Percentiles rank a stretch among this genome's conserved stretches.
These are phyloP conservation scores for Leucopsar rothschildi DNA, from an alignment of 2,113 vertebrate species.

Conservation along the genomic window DNA sequence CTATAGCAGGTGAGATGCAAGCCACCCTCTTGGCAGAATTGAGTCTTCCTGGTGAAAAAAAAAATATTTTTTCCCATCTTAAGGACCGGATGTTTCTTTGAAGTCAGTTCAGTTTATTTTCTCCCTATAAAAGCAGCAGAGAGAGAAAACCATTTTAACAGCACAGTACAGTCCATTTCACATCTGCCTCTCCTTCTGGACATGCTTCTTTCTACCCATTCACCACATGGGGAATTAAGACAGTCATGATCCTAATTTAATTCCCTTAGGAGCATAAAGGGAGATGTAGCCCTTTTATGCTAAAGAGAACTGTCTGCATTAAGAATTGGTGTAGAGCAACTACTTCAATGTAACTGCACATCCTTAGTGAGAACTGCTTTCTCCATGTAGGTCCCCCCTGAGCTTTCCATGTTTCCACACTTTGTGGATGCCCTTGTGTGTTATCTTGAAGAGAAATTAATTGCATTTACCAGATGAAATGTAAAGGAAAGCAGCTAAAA, in stretches of 20 bases:
- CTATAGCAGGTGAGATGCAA: background rate
- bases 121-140: background rate
- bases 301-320: background rate
- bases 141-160: background rate
- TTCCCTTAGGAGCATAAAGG: background rate
- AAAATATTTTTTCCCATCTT: background rate
- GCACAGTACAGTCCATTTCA: background rate
- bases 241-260: background rate
- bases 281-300: background rate
- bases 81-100: background rate
- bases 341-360: background rate
- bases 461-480: background rate
- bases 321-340: background rate
- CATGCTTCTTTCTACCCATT: background rate
- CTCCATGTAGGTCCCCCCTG: rapidly evolving
- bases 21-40: background rate
- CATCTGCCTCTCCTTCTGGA: background rate
- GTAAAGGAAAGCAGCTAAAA: background rate
- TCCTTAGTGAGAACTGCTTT: background rate
- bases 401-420: background rate
- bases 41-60: background rate
- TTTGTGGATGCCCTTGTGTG: background rate
- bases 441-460: background rate
- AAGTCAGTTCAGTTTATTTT: background rate
- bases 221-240: background rate